Evolutionary conservation across 2,797 vertebrate genomes (phyloP).

Genomic region (Pyrrhura leucotis): DNA sequence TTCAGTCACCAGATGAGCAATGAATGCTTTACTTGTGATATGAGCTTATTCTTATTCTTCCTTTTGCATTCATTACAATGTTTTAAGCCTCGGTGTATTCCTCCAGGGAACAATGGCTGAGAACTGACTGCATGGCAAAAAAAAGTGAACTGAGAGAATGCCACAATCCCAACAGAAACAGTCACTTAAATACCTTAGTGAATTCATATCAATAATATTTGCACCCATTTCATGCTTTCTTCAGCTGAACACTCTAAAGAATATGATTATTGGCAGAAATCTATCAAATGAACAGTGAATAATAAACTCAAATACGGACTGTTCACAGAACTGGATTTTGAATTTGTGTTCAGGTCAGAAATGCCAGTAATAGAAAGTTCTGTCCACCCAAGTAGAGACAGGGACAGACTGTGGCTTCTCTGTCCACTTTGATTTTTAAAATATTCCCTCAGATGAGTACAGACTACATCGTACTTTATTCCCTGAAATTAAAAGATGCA

Average conservation of each 20-base stretch:
- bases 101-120: neutral
- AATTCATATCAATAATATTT: neutral
- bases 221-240: neutral
- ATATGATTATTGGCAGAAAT: neutral
- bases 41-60: neutral
- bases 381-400: neutral
- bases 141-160: neutral
- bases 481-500: neutral
- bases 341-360: conserved; percentile 15
- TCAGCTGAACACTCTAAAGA: neutral
- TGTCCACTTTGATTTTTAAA: neutral
- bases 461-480: neutral
- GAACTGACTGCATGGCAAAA: neutral
- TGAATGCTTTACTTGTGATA: neutral
- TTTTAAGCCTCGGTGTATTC: neutral
- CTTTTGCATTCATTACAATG: neutral
- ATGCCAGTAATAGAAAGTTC: neutral
- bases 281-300: neutral
- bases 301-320: neutral
- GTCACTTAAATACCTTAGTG: neutral
- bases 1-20: neutral
- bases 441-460: neutral
- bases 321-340: neutral
- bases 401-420: neutral
- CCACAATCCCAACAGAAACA: neutral